phyloP scores from a whole-genome alignment of 2,113 vertebrate species.

The Thryonomys swinderianus region DNA sequence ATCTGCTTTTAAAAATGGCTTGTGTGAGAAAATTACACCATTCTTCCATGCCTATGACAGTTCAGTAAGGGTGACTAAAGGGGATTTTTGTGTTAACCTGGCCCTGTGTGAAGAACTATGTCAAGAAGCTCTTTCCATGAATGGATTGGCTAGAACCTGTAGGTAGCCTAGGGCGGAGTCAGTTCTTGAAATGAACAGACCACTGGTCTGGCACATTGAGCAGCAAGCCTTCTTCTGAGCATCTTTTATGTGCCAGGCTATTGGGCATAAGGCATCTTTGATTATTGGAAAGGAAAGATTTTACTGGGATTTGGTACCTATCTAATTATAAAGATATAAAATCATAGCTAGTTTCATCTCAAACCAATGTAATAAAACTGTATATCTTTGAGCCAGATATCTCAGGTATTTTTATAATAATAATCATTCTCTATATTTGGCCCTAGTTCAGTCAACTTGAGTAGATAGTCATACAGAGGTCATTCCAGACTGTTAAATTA shows the following conservation, averaged over 20 bases:
- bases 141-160: neutral
- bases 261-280: neutral
- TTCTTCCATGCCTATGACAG: neutral
- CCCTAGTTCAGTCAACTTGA: neutral
- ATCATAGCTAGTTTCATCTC: neutral
- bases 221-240: neutral
- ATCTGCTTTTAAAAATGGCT: conserved; percentile 36
- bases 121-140: conserved; percentile 33
- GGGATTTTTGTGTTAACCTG: neutral
- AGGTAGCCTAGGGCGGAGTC: neutral
- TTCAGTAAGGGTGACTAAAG: conserved; percentile 18
- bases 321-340: neutral
- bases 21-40: conserved; percentile 45
- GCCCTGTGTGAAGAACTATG: neutral
- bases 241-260: neutral
- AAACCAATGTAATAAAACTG: neutral
- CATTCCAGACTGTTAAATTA: neutral
- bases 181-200: neutral
- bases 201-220: neutral
- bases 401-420: neutral
- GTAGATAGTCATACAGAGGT: neutral
- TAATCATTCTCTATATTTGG: conserved; percentile 6
- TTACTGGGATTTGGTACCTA: neutral
- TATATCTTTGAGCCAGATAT: neutral
- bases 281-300: conserved; percentile 38